These are phyloP conservation scores for Sesamia nonagrioides DNA, from an alignment of 1,140 invertebrate genomes.

Conservation along the genomic window DNA sequence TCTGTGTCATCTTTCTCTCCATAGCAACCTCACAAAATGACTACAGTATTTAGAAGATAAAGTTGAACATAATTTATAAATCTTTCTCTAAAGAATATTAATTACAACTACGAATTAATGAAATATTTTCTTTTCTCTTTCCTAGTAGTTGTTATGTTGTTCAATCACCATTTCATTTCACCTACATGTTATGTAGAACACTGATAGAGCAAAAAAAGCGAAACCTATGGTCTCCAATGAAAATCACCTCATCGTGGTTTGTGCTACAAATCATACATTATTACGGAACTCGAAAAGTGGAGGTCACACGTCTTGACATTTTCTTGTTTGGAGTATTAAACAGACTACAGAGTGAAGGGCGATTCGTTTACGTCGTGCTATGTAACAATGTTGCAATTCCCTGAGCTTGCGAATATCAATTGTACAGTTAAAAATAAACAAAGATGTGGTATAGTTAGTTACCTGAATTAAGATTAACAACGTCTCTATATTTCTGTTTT, in stretches of 20 bases:
- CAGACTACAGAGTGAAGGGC: constrained; percentile 67
- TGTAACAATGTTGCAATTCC: constrained; percentile 13
- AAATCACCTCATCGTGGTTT: constrained; percentile 35
- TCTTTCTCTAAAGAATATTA: background rate
- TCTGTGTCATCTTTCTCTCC: constrained; percentile 31
- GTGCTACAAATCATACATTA: constrained; percentile 52
- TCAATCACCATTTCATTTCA: constrained; percentile 71
- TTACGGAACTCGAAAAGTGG: constrained; percentile 68
- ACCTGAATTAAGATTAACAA: constrained; percentile 58
- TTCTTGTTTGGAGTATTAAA: constrained; percentile 69
- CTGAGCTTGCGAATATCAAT: background rate
- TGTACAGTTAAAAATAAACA: background rate
- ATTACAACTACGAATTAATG: background rate
- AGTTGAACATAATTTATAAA: background rate
- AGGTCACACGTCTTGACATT: constrained; percentile 81
- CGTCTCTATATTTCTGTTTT: constrained; percentile 67
- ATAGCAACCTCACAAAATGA: background rate
- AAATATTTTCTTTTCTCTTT: constrained; percentile 29
- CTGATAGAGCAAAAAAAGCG: constrained; percentile 45
- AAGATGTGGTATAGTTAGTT: constrained; percentile 48
- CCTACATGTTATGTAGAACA: constrained; percentile 74
- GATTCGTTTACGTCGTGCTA: constrained; percentile 50
- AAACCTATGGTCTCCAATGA: constrained; percentile 11
- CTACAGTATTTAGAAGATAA: background rate
- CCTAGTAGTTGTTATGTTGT: constrained; percentile 58